These are phyloP conservation scores for Saguinus midas DNA, from an alignment of 2,113 vertebrate genomes.

Conservation along the genomic window DNA sequence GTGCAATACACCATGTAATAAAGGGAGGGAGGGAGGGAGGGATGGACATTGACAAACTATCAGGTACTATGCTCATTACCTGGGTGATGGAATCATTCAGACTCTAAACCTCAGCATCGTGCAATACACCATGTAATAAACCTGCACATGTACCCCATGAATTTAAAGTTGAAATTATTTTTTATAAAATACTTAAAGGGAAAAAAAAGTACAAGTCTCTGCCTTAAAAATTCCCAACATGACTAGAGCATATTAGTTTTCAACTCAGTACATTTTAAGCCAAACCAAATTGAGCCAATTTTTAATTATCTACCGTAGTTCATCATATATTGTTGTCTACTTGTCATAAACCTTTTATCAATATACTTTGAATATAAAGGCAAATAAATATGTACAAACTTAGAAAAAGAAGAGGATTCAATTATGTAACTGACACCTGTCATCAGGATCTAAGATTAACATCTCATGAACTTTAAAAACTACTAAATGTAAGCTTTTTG, in stretches of 20 bases:
- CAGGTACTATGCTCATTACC: too few species aligned
- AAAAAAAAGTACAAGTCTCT: neutral
- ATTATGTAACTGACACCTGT: neutral
- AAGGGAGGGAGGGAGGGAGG: too few species aligned
- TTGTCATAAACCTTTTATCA: neutral
- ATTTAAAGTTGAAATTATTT: too few species aligned
- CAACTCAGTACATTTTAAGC: neutral
- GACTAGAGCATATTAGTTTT: conserved; percentile 31
- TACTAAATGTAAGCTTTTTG: neutral
- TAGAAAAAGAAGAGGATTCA: neutral
- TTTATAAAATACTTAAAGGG: too few species aligned
- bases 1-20: too few species aligned
- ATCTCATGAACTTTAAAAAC: neutral
- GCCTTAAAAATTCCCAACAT: neutral
- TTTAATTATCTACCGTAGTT: neutral
- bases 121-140: too few species aligned
- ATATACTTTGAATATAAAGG: neutral
- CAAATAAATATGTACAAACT: conserved; percentile 18
- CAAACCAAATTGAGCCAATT: neutral
- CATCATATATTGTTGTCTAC: neutral
- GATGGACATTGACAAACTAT: too few species aligned
- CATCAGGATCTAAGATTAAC: neutral
- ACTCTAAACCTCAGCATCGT: too few species aligned
- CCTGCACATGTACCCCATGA: too few species aligned
- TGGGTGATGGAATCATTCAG: too few species aligned